phyloP scores from a whole-genome alignment of 2,888 invertebrate species.

The Apodemia zela region DNA sequence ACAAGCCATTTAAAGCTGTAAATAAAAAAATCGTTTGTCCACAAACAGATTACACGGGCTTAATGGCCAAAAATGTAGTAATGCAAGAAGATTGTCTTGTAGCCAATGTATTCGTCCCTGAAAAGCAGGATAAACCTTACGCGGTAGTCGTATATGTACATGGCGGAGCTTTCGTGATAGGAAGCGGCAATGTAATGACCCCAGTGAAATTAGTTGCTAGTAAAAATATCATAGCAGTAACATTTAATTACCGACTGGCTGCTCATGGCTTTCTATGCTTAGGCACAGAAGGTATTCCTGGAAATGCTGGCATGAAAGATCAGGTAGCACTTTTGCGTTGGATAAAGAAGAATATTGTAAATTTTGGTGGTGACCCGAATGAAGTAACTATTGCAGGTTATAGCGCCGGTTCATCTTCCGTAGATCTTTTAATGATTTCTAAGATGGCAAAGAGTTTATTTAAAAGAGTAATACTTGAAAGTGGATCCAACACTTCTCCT shows the following conservation, averaged over 20 bases:
- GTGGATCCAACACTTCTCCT: conserved; percentile 34
- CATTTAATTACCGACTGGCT: conserved; percentile 51
- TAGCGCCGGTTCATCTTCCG: conserved; percentile 40
- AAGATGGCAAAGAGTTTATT: conserved; percentile 35
- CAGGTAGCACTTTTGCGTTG: conserved; percentile 40
- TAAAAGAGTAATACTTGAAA: conserved; percentile 36
- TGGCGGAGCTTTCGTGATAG: conserved; percentile 58
- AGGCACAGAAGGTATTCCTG: conserved; percentile 39
- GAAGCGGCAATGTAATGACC: conserved; percentile 41
- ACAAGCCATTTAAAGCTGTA: conserved; percentile 33
- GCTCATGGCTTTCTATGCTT: conserved; percentile 37
- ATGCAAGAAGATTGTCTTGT: conserved; percentile 38
- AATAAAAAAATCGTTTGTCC: conserved; percentile 35
- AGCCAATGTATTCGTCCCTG: conserved; percentile 38
- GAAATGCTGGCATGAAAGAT: conserved; percentile 45
- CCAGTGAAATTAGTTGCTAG: conserved; percentile 39
- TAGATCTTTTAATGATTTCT: conserved; percentile 38
- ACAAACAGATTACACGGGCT: conserved; percentile 25
- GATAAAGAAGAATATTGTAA: conserved; percentile 41
- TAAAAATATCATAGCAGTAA: conserved; percentile 43
- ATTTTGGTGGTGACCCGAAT: conserved; percentile 41
- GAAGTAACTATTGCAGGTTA: conserved; percentile 42
- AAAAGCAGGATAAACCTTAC: conserved; percentile 31
- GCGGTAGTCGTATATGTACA: conserved; percentile 63
- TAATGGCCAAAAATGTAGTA: conserved; percentile 21